Evolutionary conservation across 2,797 vertebrate species (phyloP).

Genomic region (Podarcis lilfordi): DNA sequence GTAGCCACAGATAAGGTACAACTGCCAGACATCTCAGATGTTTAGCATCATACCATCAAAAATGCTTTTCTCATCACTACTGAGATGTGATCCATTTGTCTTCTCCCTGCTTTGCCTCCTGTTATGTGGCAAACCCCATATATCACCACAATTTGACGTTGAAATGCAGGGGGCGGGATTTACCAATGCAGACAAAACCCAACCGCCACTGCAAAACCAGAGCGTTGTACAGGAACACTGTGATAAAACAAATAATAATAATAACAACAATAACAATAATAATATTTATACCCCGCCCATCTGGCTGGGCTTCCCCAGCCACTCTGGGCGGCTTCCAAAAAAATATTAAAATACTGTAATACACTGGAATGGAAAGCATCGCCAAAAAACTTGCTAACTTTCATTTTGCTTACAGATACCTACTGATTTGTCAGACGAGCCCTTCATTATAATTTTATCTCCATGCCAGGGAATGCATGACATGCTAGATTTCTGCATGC

Average conservation of each 20-base stretch:
- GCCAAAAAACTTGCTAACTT: not conserved
- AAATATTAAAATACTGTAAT: no score
- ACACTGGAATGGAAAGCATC: not conserved
- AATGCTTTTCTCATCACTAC: not conserved
- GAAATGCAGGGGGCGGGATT: not conserved
- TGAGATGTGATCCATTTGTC: not conserved
- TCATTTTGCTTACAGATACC: not conserved
- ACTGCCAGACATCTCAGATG: not conserved
- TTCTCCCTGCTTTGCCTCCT: not conserved
- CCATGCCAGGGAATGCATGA: not conserved
- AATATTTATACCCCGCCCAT: no score
- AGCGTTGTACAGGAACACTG: not conserved
- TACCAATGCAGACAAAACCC: not conserved
- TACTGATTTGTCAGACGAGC: not conserved
- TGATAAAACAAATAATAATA: not conserved
- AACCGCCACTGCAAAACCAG: not conserved
- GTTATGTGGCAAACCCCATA: not conserved
- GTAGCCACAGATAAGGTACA: not conserved
- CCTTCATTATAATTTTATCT: not conserved
- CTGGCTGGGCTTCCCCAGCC: no score
- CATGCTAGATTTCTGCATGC: not conserved
- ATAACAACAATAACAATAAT: no score
- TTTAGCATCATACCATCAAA: not conserved
- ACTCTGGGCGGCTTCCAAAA: no score
- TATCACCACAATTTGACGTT: not conserved